A percentile compares a stretch with the other conserved stretches of the same genome.
Evolutionary conservation across 2,888 invertebrate genomes (phyloP).

Genomic region (Rotaria socialis): DNA sequence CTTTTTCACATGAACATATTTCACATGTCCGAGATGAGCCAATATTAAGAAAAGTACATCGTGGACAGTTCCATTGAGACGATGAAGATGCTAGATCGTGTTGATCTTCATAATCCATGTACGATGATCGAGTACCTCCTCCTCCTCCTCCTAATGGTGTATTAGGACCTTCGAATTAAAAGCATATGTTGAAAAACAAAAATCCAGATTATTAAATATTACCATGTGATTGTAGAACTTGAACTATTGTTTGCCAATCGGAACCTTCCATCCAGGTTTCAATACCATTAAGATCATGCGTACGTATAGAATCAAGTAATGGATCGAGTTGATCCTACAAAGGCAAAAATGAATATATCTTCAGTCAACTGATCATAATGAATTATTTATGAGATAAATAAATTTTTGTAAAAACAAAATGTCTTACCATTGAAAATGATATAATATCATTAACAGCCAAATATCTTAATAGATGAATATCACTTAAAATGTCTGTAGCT

Average conservation of each 20-base stretch:
- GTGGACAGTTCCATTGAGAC: slow-evolving; percentile 78
- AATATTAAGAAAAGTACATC: slow-evolving; percentile 87
- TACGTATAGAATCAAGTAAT: slow-evolving; percentile 73
- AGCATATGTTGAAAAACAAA: background rate
- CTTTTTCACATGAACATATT: slow-evolving; percentile 68
- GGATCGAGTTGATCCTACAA: slow-evolving; percentile 69
- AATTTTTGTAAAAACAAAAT: no score
- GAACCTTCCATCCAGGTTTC: slow-evolving; percentile 72
- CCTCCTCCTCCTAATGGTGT: no score
- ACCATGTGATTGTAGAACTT: slow-evolving; percentile 60
- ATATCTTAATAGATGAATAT: slow-evolving; percentile 88
- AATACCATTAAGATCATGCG: slow-evolving; percentile 69
- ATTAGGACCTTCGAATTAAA: background rate
- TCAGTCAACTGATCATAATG: no score
- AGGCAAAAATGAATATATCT: slow-evolving; percentile 3
- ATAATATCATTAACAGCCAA: slow-evolving; percentile 86
- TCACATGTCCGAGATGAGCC: slow-evolving; percentile 74
- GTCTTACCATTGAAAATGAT: slow-evolving; percentile 61
- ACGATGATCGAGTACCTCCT: slow-evolving; percentile 42
- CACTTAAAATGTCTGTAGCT: slow-evolving; percentile 72
- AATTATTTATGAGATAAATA: no score
- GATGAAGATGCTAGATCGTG: slow-evolving; percentile 54
- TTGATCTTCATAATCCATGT: slow-evolving; percentile 49
- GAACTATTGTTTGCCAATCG: slow-evolving; percentile 76
- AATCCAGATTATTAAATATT: slow-evolving; percentile 34